Evolutionary conservation across 2,888 invertebrate species (phyloP).

Genomic region (Erannis defoliaria): DNA sequence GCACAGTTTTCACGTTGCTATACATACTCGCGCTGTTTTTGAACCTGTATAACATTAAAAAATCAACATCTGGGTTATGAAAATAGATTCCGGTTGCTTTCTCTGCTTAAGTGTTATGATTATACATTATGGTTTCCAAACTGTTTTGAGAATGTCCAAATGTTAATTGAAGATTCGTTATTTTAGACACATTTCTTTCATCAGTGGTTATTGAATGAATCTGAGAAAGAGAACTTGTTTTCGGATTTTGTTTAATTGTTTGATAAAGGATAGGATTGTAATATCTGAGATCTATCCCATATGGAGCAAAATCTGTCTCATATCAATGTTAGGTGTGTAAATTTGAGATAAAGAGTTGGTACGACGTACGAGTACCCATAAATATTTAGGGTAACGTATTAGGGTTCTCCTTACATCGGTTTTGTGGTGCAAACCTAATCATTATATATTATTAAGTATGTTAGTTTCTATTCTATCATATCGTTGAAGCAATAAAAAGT

Average conservation of each 20-base stretch:
- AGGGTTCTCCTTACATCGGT: no score
- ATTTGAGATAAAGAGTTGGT: no score
- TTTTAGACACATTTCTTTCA: conserved; percentile 50
- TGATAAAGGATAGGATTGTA: not conserved
- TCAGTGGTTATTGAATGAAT: conserved; percentile 20
- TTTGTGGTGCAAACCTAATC: no score
- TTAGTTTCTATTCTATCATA: no score
- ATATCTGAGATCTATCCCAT: not conserved
- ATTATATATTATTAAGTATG: no score
- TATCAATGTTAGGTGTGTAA: not conserved
- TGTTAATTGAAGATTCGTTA: conserved; percentile 54
- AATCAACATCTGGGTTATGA: conserved; percentile 46
- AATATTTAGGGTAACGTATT: no score
- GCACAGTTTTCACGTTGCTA: conserved; percentile 27
- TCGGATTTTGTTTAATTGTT: not conserved
- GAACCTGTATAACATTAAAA: conserved; percentile 17
- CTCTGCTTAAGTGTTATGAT: conserved; percentile 60
- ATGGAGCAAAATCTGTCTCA: not conserved
- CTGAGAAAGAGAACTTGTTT: conserved; percentile 10
- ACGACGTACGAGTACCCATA: no score
- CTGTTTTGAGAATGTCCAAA: conserved; percentile 65
- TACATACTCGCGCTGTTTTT: conserved; percentile 10
- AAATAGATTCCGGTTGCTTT: conserved; percentile 58
- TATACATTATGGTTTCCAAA: conserved; percentile 53
- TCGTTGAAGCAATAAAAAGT: no score